These are phyloP conservation scores for Melanostoma mellinum DNA, from an alignment of 2,888 invertebrate genomes.

Conservation along the genomic window DNA sequence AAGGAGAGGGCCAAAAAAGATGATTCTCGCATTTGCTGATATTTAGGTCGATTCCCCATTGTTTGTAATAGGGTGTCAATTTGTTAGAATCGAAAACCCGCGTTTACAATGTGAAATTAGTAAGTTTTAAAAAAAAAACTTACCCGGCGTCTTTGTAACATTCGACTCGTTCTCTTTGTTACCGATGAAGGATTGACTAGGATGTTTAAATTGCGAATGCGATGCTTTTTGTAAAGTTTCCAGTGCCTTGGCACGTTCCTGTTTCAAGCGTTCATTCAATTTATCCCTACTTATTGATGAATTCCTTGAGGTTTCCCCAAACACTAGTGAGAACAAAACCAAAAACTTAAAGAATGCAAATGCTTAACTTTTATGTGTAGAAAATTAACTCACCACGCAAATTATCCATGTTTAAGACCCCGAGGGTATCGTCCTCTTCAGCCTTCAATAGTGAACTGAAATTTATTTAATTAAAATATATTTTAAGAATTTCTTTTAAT, in stretches of 20 bases:
- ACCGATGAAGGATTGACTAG: slow-evolving; percentile 22
- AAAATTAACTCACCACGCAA: slow-evolving; percentile 74
- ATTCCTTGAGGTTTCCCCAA: slow-evolving; percentile 76
- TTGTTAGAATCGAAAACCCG: too few species aligned
- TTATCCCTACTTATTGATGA: slow-evolving; percentile 69
- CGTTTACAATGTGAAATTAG: too few species aligned
- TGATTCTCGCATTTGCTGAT: too few species aligned
- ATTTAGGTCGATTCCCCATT: too few species aligned
- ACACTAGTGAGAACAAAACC: slow-evolving; percentile 74
- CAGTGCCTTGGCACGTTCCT: slow-evolving; percentile 77
- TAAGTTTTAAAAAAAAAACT: background rate
- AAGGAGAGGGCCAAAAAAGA: too few species aligned
- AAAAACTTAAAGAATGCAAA: background rate
- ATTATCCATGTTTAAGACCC: slow-evolving; percentile 77
- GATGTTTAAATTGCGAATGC: slow-evolving; percentile 68
- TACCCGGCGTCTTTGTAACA: slow-evolving; percentile 53
- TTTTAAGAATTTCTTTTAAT: background rate
- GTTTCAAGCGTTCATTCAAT: slow-evolving; percentile 69
- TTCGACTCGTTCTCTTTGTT: slow-evolving; percentile 63
- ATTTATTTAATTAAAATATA: background rate
- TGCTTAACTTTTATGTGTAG: background rate
- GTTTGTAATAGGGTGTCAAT: too few species aligned
- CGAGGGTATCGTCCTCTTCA: slow-evolving; percentile 59
- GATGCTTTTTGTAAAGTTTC: slow-evolving; percentile 76
- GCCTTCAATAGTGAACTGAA: slow-evolving; percentile 48